A percentile compares a stretch with the other conserved stretches of the same genome.
phyloP scores from a whole-genome alignment of 2,888 invertebrate genomes.

The Ariolimax columbianus region DNA sequence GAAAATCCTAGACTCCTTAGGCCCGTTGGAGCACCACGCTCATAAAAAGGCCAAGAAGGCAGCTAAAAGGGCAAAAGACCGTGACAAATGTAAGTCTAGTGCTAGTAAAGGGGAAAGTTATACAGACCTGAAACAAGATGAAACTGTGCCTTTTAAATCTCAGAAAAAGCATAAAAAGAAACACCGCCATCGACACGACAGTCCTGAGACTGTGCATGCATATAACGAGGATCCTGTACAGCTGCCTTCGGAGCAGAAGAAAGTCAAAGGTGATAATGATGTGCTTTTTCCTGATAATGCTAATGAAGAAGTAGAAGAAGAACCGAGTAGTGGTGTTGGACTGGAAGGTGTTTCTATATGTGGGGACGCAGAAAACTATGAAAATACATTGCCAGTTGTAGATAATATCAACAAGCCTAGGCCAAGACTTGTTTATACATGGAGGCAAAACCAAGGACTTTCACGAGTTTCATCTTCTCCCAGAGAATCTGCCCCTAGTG shows the following conservation, averaged over 20 bases:
- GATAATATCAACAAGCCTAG: slow-evolving; percentile 58
- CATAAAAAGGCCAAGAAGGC: slow-evolving; percentile 84
- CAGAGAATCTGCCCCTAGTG: slow-evolving; percentile 20
- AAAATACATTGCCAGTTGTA: slow-evolving; percentile 57
- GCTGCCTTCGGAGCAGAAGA: background rate
- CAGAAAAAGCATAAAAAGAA: slow-evolving; percentile 80
- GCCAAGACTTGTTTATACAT: slow-evolving; percentile 69
- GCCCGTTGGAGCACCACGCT: slow-evolving; percentile 46
- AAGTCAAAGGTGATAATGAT: background rate
- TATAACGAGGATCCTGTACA: slow-evolving; percentile 12
- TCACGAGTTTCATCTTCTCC: slow-evolving; percentile 59
- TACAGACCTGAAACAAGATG: slow-evolving; percentile 34
- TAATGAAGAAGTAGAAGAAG: background rate
- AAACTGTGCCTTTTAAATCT: slow-evolving; percentile 51
- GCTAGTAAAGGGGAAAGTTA: slow-evolving; percentile 37
- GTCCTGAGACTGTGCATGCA: background rate
- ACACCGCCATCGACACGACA: slow-evolving; percentile 82
- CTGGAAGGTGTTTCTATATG: slow-evolving; percentile 1
- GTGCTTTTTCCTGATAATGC: background rate
- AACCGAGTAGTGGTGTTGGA: background rate
- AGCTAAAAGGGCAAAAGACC: slow-evolving; percentile 88
- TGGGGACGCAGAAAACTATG: slow-evolving; percentile 60
- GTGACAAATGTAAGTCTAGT: slow-evolving; percentile 54
- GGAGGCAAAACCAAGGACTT: slow-evolving; percentile 69
- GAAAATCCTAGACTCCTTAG: slow-evolving; percentile 51